phyloP scores from a whole-genome alignment of 2,888 invertebrate genomes.

The Bibio marci region DNA sequence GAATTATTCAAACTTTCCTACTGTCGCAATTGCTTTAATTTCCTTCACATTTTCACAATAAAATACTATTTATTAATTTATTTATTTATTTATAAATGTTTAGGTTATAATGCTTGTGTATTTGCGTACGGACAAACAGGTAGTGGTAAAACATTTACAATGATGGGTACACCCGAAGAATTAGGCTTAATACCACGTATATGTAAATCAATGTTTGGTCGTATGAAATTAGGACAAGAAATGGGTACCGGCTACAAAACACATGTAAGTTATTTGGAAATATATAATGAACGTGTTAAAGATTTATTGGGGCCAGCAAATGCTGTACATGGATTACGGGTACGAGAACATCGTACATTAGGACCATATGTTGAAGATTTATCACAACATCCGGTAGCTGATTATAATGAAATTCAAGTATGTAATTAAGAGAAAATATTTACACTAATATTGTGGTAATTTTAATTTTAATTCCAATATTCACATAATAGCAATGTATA shows the following conservation, averaged over 20 bases:
- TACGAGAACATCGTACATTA: constrained; percentile 61
- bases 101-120: constrained; percentile 68
- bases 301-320: constrained; percentile 42
- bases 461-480: background rate
- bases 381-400: constrained; percentile 69
- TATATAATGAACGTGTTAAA: constrained; percentile 69
- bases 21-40: too few species aligned
- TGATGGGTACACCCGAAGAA: constrained; percentile 69
- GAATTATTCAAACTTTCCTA: too few species aligned
- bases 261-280: constrained; percentile 73
- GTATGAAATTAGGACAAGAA: constrained; percentile 66
- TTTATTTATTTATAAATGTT: too few species aligned
- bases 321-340: constrained; percentile 51
- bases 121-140: constrained; percentile 83
- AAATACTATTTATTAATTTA: too few species aligned
- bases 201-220: constrained; percentile 64
- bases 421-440: background rate
- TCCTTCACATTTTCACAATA: too few species aligned
- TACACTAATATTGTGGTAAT: background rate
- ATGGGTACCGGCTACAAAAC: constrained; percentile 70
- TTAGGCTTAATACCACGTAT: constrained; percentile 75
- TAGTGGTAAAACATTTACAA: constrained; percentile 80
- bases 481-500: constrained; percentile 53
- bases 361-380: constrained; percentile 78
- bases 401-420: constrained; percentile 74